Conservation (phyloP, 2,888 invertebrate genomes). For the Epiperipatus broadwayi region DNA sequence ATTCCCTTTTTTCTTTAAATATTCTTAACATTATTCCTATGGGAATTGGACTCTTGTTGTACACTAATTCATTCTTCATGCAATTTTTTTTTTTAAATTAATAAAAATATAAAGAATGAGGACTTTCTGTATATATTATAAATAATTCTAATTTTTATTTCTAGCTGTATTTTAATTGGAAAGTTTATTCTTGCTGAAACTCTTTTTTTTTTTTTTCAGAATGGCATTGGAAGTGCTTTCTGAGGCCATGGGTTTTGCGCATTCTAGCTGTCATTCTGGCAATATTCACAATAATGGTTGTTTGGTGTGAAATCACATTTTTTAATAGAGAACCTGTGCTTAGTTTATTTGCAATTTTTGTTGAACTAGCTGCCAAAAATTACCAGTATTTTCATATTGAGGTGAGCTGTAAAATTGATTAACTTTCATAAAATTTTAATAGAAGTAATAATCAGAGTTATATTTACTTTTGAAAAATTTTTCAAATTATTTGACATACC, state of each 20-base stretch:
- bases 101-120: slow-evolving; percentile 5
- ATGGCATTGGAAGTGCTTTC: slow-evolving; percentile 88
- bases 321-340: slow-evolving; percentile 78
- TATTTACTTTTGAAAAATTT: too few relatives aligned
- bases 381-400: slow-evolving; percentile 89
- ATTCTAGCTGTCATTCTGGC: slow-evolving; percentile 41
- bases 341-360: slow-evolving; percentile 86
- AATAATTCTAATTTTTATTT: slow-evolving; percentile 11
- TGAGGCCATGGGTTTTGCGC: slow-evolving; percentile 56
- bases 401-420: too few relatives aligned
- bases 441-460: too few relatives aligned
- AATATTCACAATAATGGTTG: slow-evolving; percentile 64
- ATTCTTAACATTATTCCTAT: too few relatives aligned
- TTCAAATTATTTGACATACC: too few relatives aligned
- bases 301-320: slow-evolving; percentile 99
- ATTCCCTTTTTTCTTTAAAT: too few relatives aligned
- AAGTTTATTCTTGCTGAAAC: background rate
- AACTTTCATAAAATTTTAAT: slow-evolving; percentile 10
- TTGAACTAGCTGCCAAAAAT: slow-evolving; percentile 53
- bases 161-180: slow-evolving; percentile 9
- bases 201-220: slow-evolving; percentile 36
- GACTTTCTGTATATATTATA: slow-evolving; percentile 9
- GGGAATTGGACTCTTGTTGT: too few relatives aligned
- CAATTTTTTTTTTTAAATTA: slow-evolving; percentile 12
- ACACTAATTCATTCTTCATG: too few relatives aligned